A percentile compares a stretch with the other conserved stretches of the same genome.
Conservation (phyloP, 2,113 vertebrate species). For the Chascanopsetta lugubris region DNA sequence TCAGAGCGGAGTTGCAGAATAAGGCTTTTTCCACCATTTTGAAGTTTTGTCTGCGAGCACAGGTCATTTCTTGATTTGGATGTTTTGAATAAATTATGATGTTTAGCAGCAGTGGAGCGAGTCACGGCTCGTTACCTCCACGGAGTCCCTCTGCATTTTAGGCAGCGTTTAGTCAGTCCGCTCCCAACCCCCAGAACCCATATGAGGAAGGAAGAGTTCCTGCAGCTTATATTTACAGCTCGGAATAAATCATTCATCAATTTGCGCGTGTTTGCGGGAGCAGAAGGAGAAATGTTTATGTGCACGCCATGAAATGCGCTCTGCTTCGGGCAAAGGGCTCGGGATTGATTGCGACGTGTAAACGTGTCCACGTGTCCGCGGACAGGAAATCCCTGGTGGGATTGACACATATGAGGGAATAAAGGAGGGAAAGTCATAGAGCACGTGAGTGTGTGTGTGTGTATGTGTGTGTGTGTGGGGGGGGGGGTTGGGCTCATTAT, state of each 20-base stretch:
- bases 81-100: constrained; percentile 57
- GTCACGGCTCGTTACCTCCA: constrained; percentile 39
- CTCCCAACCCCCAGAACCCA: constrained; percentile 29
- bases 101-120: constrained; percentile 14
- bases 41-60: constrained; percentile 24
- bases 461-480: no score
- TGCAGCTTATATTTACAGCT: constrained; percentile 19
- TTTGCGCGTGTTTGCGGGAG: background rate
- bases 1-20: constrained; percentile 3
- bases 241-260: constrained; percentile 56
- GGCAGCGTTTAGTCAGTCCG: constrained; percentile 23
- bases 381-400: constrained; percentile 21
- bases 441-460: no score
- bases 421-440: constrained; percentile 25
- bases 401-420: constrained; percentile 9
- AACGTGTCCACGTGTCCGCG: constrained; percentile 2
- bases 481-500: constrained; percentile 59
- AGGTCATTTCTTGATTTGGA: constrained; percentile 10
- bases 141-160: constrained; percentile 15
- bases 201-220: constrained; percentile 1
- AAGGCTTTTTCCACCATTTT: constrained; percentile 19
- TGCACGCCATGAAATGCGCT: background rate
- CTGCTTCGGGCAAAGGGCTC: constrained; percentile 3
- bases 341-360: constrained; percentile 55
- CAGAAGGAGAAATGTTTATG: background rate